Conservation (phyloP, 1,140 invertebrate species). For the Drosophila elegans region DNA sequence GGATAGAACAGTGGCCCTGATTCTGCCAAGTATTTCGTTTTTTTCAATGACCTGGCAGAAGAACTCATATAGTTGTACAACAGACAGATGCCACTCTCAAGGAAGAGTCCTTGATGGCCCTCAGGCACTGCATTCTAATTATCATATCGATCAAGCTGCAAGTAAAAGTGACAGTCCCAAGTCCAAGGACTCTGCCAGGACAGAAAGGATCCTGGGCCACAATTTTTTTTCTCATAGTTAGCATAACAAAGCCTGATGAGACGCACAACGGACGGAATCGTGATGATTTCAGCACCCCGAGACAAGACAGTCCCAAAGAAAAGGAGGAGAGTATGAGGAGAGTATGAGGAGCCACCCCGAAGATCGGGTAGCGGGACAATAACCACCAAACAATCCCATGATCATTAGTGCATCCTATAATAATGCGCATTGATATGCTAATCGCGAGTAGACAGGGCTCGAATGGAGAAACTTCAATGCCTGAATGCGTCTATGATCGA, state of each 20-base stretch:
- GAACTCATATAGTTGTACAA: background rate
- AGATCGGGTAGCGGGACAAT: constrained; percentile 32
- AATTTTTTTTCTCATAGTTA: constrained; percentile 80
- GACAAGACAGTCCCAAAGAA: constrained; percentile 38
- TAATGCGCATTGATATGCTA: constrained; percentile 76
- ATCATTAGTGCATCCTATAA: constrained; percentile 76
- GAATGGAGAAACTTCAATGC: constrained; percentile 16
- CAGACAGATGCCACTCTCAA: constrained; percentile 55
- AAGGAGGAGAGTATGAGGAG: constrained; percentile 5
- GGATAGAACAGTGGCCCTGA: background rate
- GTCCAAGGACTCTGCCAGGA: constrained; percentile 31
- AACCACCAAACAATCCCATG: constrained; percentile 68
- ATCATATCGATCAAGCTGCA: constrained; percentile 75
- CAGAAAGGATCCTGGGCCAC: constrained; percentile 17
- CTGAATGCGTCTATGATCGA: constrained; percentile 64
- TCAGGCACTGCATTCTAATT: constrained; percentile 74
- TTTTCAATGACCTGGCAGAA: background rate
- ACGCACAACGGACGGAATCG: constrained; percentile 49
- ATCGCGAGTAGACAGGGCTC: constrained; percentile 42
- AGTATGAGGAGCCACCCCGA: constrained; percentile 51
- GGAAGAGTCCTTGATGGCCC: constrained; percentile 46
- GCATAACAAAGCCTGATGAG: constrained; percentile 82
- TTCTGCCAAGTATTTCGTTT: background rate
- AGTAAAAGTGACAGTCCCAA: constrained; percentile 62
- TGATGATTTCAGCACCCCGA: constrained; percentile 82